Conservation (phyloP, 92 coral and sea anemone genomes). For the Chrysogorgia sp. region DNA sequence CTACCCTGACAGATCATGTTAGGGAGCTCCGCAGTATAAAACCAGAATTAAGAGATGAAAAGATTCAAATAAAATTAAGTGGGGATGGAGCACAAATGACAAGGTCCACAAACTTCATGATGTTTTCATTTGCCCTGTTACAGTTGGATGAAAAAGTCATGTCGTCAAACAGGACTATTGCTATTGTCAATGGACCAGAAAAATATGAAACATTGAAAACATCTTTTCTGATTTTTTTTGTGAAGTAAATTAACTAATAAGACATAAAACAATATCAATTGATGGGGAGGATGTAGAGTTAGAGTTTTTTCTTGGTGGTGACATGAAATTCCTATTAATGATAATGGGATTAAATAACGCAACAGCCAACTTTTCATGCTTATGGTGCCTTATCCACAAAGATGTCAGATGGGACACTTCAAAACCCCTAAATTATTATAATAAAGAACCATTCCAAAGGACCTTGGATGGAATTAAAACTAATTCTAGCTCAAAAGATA, state of each 20-base stretch:
- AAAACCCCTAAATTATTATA: slow-evolving; percentile 46
- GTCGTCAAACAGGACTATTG: too few relatives aligned
- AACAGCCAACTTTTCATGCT: slow-evolving; percentile 60
- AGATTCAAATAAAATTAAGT: not conserved
- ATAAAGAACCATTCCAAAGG: slow-evolving; percentile 25
- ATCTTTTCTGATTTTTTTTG: slow-evolving; percentile 38
- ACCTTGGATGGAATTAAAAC: slow-evolving; percentile 45
- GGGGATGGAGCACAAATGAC: slow-evolving; percentile 24
- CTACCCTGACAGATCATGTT: not conserved
- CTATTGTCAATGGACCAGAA: slow-evolving; percentile 34
- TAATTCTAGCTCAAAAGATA: slow-evolving; percentile 13
- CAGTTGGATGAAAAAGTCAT: too few relatives aligned
- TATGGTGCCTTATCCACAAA: slow-evolving; percentile 69
- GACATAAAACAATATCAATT: not conserved
- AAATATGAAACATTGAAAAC: slow-evolving; percentile 47
- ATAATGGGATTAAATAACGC: slow-evolving; percentile 46
- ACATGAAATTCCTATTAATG: slow-evolving; percentile 55
- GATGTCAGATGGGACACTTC: slow-evolving; percentile 44
- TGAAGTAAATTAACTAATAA: slow-evolving; percentile 49
- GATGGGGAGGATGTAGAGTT: slow-evolving; percentile 44
- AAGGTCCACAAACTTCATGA: not conserved
- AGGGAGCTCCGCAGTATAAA: not conserved
- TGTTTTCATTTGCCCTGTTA: too few relatives aligned
- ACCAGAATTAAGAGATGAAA: slow-evolving; percentile 9
- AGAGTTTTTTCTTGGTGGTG: slow-evolving; percentile 63